A percentile compares a stretch with the other conserved stretches of the same genome.
These are phyloP conservation scores for Cerastoderma edule DNA, from an alignment of 2,888 invertebrate genomes.

Conservation along the genomic window DNA sequence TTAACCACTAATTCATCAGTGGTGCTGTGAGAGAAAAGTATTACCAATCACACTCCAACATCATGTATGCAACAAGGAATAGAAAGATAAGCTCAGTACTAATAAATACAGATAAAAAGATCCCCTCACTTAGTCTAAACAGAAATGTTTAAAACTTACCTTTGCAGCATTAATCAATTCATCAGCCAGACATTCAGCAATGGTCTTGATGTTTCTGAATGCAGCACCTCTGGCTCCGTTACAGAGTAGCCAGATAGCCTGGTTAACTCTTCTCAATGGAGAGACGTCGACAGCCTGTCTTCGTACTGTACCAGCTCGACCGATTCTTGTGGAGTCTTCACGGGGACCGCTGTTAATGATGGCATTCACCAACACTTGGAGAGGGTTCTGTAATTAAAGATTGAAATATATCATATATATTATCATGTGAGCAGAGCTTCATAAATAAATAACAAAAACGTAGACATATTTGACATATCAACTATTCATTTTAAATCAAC, in stretches of 20 bases:
- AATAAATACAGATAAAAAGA: too few species aligned
- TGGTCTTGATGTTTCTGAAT: conserved; percentile 99
- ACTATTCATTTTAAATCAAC: too few species aligned
- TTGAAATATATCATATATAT: too few species aligned
- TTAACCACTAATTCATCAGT: too few species aligned
- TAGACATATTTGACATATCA: too few species aligned
- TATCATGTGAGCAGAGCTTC: too few species aligned
- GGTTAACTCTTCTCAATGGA: conserved; percentile 98
- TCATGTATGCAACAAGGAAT: too few species aligned
- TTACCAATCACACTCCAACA: too few species aligned
- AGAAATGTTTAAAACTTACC: conserved; percentile 87
- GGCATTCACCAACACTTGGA: conserved; percentile 95
- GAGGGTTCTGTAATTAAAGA: conserved; percentile 86
- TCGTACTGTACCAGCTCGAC: conserved; percentile 99
- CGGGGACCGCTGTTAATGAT: conserved; percentile 99
- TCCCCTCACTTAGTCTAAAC: too few species aligned
- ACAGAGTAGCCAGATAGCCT: conserved; percentile 99
- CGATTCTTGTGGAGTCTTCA: conserved; percentile 99
- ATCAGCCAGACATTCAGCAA: conserved; percentile 99
- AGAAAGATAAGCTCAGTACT: too few species aligned
- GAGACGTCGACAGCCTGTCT: conserved; percentile 99
- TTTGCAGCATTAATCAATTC: conserved; percentile 99
- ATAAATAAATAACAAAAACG: too few species aligned
- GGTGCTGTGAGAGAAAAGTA: too few species aligned
- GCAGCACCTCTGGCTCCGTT: conserved; percentile 99